Conservation (phyloP, 2,113 vertebrate species). For the Ictalurus furcatus region DNA sequence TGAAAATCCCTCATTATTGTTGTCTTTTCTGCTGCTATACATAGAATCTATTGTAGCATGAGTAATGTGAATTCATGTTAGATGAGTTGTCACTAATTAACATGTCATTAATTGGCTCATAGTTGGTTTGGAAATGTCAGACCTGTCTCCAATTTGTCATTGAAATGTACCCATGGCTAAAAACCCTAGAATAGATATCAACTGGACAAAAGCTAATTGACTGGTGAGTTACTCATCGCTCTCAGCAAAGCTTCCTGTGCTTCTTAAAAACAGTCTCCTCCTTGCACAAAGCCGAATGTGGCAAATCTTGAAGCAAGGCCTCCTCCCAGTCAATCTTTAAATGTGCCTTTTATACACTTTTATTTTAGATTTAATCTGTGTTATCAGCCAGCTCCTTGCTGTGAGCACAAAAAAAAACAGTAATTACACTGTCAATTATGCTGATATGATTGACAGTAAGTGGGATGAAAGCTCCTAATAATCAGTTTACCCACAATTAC, state of each 20-base stretch:
- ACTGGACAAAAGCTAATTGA: neutral
- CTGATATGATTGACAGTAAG: neutral
- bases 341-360: neutral
- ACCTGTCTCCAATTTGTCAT: neutral
- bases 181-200: neutral
- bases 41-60: neutral
- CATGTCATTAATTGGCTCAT: neutral
- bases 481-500: neutral
- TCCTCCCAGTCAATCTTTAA: neutral
- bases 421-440: neutral
- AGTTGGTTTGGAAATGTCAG: neutral
- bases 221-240: neutral
- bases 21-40: neutral
- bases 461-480: neutral
- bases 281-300: neutral
- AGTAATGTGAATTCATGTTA: neutral
- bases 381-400: neutral
- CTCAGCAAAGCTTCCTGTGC: neutral
- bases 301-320: neutral
- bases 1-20: neutral
- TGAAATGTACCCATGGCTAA: neutral
- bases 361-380: neutral
- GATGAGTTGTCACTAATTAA: neutral
- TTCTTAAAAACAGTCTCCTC: neutral
- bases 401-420: neutral